These are phyloP conservation scores for Ctena decussata DNA, from an alignment of 2,888 invertebrate species.

Conservation along the genomic window DNA sequence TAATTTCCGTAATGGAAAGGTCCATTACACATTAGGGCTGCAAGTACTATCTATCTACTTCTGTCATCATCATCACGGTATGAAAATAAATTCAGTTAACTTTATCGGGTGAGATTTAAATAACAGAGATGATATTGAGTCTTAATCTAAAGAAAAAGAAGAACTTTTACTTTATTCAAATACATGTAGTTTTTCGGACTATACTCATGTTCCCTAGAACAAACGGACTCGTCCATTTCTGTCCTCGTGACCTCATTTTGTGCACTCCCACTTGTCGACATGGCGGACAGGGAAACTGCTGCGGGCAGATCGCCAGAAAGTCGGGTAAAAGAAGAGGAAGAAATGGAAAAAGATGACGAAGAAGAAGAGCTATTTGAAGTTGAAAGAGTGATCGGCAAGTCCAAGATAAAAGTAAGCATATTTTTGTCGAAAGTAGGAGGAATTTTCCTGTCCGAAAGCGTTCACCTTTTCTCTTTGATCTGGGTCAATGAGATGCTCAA, in stretches of 20 bases:
- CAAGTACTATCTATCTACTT: too few species aligned
- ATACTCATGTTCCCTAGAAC: background rate
- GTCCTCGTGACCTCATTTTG: slow-evolving; percentile 50
- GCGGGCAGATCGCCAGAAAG: slow-evolving; percentile 33
- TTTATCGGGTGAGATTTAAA: too few species aligned
- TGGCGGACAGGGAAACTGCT: slow-evolving; percentile 66
- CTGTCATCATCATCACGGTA: too few species aligned
- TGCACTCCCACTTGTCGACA: slow-evolving; percentile 67
- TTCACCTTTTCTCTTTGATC: background rate
- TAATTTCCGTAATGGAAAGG: background rate
- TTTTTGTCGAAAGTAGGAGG: background rate
- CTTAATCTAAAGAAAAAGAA: too few species aligned
- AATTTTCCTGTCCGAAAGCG: background rate
- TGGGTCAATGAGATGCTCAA: slow-evolving; percentile 16
- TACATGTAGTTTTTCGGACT: too few species aligned
- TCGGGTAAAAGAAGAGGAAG: slow-evolving; percentile 27
- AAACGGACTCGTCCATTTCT: slow-evolving; percentile 37
- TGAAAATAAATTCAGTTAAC: too few species aligned
- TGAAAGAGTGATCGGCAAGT: slow-evolving; percentile 74
- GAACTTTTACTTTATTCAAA: too few species aligned
- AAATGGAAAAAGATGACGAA: slow-evolving; percentile 51
- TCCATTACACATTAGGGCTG: background rate
- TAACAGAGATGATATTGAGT: too few species aligned
- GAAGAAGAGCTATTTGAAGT: slow-evolving; percentile 77
- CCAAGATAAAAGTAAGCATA: slow-evolving; percentile 74